Conservation (phyloP, 2,888 invertebrate genomes). For the Amitus sp. region DNA sequence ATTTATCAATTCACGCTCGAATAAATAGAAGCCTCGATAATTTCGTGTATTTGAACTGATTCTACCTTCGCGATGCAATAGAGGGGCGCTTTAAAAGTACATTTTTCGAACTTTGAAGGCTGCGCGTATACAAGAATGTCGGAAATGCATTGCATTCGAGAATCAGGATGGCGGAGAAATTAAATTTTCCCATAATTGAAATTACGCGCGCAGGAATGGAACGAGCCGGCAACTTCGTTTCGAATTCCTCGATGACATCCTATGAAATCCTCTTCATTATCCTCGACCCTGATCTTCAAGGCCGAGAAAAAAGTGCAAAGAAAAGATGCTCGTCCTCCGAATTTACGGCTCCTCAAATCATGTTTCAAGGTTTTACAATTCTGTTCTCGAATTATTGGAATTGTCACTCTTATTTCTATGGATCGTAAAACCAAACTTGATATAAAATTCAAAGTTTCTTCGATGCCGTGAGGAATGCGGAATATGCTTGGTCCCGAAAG, state of each 20-base stretch:
- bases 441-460: too few species aligned
- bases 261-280: neutral
- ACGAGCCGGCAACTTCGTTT: neutral
- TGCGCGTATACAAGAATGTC: neutral
- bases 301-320: neutral
- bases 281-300: neutral
- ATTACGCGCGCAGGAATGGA: neutral
- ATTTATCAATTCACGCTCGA: constrained; percentile 30
- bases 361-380: too few species aligned
- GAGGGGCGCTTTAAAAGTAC: too few species aligned
- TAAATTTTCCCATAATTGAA: constrained; percentile 1
- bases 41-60: neutral
- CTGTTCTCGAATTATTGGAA: too few species aligned
- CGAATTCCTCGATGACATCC: neutral
- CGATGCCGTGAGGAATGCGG: too few species aligned
- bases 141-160: neutral
- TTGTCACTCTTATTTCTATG: too few species aligned
- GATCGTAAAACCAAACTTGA: too few species aligned
- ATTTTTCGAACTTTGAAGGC: too few species aligned
- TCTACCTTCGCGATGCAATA: neutral
- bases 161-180: neutral
- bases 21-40: constrained; percentile 22
- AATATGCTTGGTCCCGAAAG: too few species aligned
- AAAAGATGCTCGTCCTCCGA: neutral
- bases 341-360: too few species aligned